Percentiles rank a stretch among this genome's conserved stretches.
phyloP scores from a whole-genome alignment of 2,888 invertebrate species.

The Drosophila pullipes region DNA sequence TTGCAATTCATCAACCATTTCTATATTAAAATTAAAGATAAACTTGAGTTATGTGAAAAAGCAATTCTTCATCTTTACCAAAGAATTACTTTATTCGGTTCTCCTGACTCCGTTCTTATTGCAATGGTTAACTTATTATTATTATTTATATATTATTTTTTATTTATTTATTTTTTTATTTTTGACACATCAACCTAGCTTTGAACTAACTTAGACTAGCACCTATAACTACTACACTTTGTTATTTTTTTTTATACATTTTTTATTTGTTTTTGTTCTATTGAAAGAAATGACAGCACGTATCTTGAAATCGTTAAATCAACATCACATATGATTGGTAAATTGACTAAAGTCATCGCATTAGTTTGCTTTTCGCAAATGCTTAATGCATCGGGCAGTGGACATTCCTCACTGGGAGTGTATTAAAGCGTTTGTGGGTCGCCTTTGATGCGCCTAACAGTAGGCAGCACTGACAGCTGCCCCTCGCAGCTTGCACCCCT shows the following conservation, averaged over 20 bases:
- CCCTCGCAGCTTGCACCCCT: not conserved
- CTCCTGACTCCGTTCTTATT: not conserved
- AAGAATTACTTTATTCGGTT: not conserved
- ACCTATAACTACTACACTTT: not conserved
- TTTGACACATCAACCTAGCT: not conserved
- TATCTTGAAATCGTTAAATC: not conserved
- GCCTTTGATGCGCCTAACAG: constrained; percentile 68
- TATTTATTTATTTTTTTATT: not conserved
- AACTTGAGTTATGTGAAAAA: too few species aligned
- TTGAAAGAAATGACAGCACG: not conserved
- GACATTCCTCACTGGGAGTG: constrained; percentile 25
- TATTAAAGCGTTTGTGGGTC: constrained; percentile 55
- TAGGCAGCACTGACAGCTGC: constrained; percentile 49
- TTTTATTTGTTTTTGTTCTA: not conserved
- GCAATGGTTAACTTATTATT: not conserved
- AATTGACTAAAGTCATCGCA: not conserved
- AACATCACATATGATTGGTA: not conserved
- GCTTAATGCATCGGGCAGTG: not conserved
- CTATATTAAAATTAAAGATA: not conserved
- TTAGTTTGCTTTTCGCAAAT: not conserved
- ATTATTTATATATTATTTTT: not conserved
- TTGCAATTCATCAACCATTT: not conserved
- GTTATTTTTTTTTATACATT: not conserved
- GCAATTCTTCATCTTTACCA: not conserved
- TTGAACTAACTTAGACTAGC: not conserved